Evolutionary conservation across 1,140 invertebrate species (phyloP).

Genomic region (Anastatus disparis): DNA sequence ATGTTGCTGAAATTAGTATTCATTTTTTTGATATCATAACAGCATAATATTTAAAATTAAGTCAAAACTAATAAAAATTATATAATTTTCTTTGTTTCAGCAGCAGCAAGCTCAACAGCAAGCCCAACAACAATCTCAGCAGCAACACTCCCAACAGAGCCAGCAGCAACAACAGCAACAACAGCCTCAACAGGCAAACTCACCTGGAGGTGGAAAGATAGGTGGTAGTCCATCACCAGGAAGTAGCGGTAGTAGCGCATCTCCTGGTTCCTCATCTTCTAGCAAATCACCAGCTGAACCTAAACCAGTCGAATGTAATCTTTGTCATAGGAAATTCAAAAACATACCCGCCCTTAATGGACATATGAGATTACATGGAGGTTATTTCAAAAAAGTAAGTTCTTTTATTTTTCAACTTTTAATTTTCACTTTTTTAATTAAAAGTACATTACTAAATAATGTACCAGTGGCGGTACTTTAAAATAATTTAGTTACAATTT

Average conservation of each 20-base stretch:
- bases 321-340: slow-evolving; percentile 95
- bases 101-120: slow-evolving; percentile 52
- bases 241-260: slow-evolving; percentile 49
- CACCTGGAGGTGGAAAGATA: slow-evolving; percentile 57
- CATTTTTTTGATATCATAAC: too few relatives aligned
- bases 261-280: slow-evolving; percentile 58
- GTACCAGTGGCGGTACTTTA: too few relatives aligned
- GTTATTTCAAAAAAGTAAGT: slow-evolving; percentile 92
- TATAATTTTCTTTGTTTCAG: slow-evolving; percentile 30
- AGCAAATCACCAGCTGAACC: slow-evolving; percentile 70
- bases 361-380: slow-evolving; percentile 95
- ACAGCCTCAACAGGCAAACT: slow-evolving; percentile 63
- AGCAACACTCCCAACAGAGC: slow-evolving; percentile 58
- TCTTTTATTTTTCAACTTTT: too few relatives aligned
- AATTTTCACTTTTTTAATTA: too few relatives aligned
- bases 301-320: slow-evolving; percentile 92
- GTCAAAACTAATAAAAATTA: neutral
- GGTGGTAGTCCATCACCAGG: slow-evolving; percentile 59
- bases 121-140: slow-evolving; percentile 55
- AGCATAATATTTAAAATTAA: too few relatives aligned
- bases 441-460: too few relatives aligned
- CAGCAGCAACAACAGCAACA: slow-evolving; percentile 62
- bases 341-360: slow-evolving; percentile 97
- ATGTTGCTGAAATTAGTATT: too few relatives aligned
- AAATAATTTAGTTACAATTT: too few relatives aligned